Base-by-base conservation (phyloP, 2,113 vertebrate species). In the Podarcis raffonei region DNA sequence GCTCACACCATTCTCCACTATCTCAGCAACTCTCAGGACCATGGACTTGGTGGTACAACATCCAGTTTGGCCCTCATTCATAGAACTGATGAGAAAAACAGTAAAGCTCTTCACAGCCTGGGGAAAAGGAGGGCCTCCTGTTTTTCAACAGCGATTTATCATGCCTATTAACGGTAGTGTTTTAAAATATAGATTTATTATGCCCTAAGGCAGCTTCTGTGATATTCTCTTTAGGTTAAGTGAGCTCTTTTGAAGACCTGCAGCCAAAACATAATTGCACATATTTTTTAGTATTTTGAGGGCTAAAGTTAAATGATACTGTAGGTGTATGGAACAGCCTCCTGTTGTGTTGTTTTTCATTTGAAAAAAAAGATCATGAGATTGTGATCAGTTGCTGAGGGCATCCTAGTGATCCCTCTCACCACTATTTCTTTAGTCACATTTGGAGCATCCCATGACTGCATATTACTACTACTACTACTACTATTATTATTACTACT, bases 81-180 rank as follows among this genome's bases (percentile, higher is more conserved):
- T 18, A 22, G 53, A 62, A 6, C 22, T 62, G 13, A 62, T 37
- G 32, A 68, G 68, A 25, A 37, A 85, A 84, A 76, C 83, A 74
- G 27, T 23, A 15, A 37, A 27, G 6, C 25, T 23, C 13, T 85
- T 62, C 84, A 85, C 6, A 62, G 72, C 84, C 84, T 85, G 23
- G 57, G 76, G 84, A 72, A n/a, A 76, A 76, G 84, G 84, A 85
- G 74, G 84, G 53, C 32, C 57, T 85, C 57, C 57, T 65, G 5
- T 76, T 85, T 65, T 62, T 76, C n/a, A 74, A 35, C 30, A 75
- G 72, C 13, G 2, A 76, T 85, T 59, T 59, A 76, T 76, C 84
- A 85, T 39, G 62, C 1, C 57, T 76, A 76, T 76, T 76, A 76
- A 39, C 4, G 59, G 23, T 85, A 65, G 25, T 37, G 25, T 4